Percentiles rank a stretch among this genome's conserved stretches.
Conservation (phyloP, 2,113 vertebrate genomes). For the Caranx melampygus region DNA sequence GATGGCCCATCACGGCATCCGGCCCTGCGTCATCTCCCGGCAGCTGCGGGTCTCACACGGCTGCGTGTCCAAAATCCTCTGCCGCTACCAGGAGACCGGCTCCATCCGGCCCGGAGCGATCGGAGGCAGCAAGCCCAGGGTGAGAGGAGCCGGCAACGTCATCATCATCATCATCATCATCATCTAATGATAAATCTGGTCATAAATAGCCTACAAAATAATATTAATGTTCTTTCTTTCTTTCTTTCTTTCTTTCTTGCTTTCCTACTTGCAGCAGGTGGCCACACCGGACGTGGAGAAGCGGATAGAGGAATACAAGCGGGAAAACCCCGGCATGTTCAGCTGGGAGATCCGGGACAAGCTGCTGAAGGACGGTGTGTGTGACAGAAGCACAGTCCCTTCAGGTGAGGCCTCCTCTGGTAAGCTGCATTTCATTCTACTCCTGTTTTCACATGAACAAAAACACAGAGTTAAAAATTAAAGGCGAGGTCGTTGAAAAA, state of each 20-base stretch:
- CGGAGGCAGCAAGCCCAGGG: constrained; percentile 97
- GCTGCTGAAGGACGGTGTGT: constrained; percentile 95
- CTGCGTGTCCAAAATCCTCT: constrained; percentile 98
- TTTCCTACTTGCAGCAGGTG: constrained; percentile 90
- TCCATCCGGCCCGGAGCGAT: constrained; percentile 98
- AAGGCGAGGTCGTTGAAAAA: background rate
- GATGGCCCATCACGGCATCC: constrained; percentile 98
- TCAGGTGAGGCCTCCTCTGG: constrained; percentile 94
- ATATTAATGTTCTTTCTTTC: background rate
- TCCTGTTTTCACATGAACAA: background rate
- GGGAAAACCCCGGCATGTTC: constrained; percentile 96
- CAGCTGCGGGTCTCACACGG: constrained; percentile 96
- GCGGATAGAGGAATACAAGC: constrained; percentile 96
- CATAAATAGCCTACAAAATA: no score
- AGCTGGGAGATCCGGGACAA: constrained; percentile 98
- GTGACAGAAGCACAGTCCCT: constrained; percentile 94
- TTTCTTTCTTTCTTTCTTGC: background rate
- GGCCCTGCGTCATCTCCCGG: constrained; percentile 97
- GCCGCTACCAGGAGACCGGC: constrained; percentile 96
- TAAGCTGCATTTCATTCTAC: constrained; percentile 72
- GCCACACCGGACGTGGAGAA: constrained; percentile 97
- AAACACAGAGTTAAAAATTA: background rate
- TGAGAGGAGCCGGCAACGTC: constrained; percentile 77
- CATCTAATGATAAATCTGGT: background rate
- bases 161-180: background rate